Conservation (phyloP, 2,797 vertebrate species). For the Gadopsis marmoratus region DNA sequence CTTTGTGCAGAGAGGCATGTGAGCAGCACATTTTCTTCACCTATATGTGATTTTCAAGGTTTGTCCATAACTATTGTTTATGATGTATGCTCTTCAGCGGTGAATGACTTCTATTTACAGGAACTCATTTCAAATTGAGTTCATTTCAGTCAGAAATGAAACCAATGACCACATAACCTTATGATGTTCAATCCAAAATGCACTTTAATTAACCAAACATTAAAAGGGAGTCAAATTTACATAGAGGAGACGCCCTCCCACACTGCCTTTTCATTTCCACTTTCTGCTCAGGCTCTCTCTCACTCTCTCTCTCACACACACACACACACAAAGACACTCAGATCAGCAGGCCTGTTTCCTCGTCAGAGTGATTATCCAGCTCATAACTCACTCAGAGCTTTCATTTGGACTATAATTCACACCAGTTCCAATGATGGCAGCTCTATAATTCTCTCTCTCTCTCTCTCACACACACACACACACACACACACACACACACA, state of each 20-base stretch:
- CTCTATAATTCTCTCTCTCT: constrained; percentile 64
- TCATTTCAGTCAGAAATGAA: constrained; percentile 29
- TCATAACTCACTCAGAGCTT: constrained; percentile 81
- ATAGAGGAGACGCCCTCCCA: constrained; percentile 26
- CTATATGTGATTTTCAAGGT: constrained; percentile 4
- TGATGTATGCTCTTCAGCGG: constrained; percentile 27
- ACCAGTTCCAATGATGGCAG: constrained; percentile 63
- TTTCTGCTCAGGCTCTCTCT: constrained; percentile 24
- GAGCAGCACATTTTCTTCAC: constrained; percentile 2
- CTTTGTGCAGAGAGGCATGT: constrained; percentile 4
- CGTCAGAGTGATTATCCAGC: constrained; percentile 79
- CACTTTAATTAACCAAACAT: constrained; percentile 53
- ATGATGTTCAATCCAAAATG: constrained; percentile 26
- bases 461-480: constrained; percentile 60
- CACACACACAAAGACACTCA: constrained; percentile 37
- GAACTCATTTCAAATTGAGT: constrained; percentile 26
- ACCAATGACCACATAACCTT: constrained; percentile 17
- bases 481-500: constrained; percentile 63
- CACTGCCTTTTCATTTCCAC: constrained; percentile 44
- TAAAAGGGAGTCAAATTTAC: constrained; percentile 54
- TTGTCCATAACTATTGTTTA: constrained; percentile 4
- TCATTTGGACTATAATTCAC: constrained; percentile 80
- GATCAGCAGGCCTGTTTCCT: constrained; percentile 72
- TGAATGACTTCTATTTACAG: constrained; percentile 23
- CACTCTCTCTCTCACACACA: constrained; percentile 1